Base-by-base conservation (phyloP, 2,113 vertebrate species). In the Lynx canadensis region DNA sequence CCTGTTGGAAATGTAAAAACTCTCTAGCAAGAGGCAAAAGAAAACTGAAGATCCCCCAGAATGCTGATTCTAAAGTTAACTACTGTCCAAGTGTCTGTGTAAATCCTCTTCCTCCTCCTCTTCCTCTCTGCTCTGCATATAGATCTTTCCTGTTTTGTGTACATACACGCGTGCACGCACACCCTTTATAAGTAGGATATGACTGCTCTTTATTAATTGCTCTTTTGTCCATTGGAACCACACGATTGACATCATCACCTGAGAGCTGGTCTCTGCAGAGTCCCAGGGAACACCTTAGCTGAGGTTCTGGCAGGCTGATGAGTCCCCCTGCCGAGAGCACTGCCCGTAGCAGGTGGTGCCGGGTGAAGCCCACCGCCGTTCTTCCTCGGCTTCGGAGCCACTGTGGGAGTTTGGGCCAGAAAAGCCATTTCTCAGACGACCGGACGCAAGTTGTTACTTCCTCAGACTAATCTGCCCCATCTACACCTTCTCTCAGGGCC, bases 151-250 rank as follows among this genome's bases (percentile, higher is more conserved):
- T 45, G 36, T 57, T 76, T 41, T 27, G 38, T 55, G 45, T 52
- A 29, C n/a, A 9, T 52, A 29, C 19, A 9, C 16, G 25, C 7
- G 0, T 7, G 1, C 1, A 15, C 2, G 63, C 66, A 23, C 31
- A 60, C 36, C 10, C 74, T 71, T 50, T 29, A 12, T 29, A 45
- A 73, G 38, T 73, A 33, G 57, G 57, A 23, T 23, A 23, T 7
- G 21, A 23, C 41, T 38, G 50, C 11, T 57, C 45, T 81, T 65
- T 18, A 57, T 23, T 50, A 9, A 13, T 2, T 33, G 23, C 25
- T 31, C 33, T 48, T 66, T 13, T 33, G 13, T 83, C 14, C 2
- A 5, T 52, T 65, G 55, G 4, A 27, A 18, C n/a, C 12, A 21
- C 60, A 36, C 36, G 55, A n/a, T 33, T n/a, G 38, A 48, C 16